These are phyloP conservation scores for Chelonus insularis DNA, from an alignment of 1,140 invertebrate species.

Conservation along the genomic window DNA sequence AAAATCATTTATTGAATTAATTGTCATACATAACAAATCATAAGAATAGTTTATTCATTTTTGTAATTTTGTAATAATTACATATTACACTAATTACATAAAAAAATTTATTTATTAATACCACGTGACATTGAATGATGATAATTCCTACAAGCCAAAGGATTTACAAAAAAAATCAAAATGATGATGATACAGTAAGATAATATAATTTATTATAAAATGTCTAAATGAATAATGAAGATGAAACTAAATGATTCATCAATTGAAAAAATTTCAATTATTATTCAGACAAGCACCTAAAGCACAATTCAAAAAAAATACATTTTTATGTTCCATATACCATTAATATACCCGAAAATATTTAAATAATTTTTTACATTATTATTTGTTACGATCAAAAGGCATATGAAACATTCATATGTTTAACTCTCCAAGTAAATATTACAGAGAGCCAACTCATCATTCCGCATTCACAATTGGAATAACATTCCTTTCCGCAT, in stretches of 20 bases:
- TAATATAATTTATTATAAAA: too few relatives aligned
- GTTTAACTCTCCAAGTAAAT: neutral
- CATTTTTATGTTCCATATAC: neutral
- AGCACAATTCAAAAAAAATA: neutral
- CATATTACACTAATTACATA: too few relatives aligned
- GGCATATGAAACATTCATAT: constrained; percentile 3
- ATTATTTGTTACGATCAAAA: neutral
- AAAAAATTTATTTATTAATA: too few relatives aligned
- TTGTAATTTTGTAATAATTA: too few relatives aligned
- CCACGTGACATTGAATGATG: too few relatives aligned
- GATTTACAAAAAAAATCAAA: too few relatives aligned
- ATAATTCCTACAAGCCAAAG: too few relatives aligned
- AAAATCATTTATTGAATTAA: constrained; percentile 17
- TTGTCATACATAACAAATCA: too few relatives aligned
- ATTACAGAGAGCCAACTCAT: constrained; percentile 13
- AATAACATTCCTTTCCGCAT: constrained; percentile 57
- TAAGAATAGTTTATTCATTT: too few relatives aligned
- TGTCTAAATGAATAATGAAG: neutral
- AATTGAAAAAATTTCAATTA: neutral
- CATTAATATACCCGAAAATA: neutral
- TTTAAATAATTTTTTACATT: neutral
- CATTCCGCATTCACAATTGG: constrained; percentile 62
- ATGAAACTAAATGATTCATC: constrained; percentile 5
- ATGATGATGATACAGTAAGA: too few relatives aligned
- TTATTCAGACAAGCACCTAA: constrained; percentile 37